phyloP scores from a whole-genome alignment of 2,888 invertebrate genomes.

The Nomada ferruginata region DNA sequence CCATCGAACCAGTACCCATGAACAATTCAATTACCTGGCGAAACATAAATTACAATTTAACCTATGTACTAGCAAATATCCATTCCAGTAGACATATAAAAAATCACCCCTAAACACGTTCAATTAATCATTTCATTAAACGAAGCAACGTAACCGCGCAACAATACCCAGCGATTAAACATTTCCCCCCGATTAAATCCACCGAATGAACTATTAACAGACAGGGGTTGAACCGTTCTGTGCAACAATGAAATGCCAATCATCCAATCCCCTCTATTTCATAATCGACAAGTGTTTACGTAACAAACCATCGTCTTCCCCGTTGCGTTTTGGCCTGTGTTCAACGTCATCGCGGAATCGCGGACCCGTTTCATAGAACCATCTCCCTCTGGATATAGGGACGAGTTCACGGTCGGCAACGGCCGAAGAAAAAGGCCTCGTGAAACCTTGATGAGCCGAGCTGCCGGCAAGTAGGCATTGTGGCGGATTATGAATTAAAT shows the following conservation, averaged over 20 bases:
- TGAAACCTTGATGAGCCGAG: conserved; percentile 74
- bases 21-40: neutral
- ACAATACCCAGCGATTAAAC: neutral
- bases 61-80: neutral
- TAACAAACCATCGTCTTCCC: conserved; percentile 28
- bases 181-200: neutral
- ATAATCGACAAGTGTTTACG: conserved; percentile 46
- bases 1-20: neutral
- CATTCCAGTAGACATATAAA: neutral
- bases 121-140: neutral
- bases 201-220: conserved; percentile 20
- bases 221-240: neutral
- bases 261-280: conserved; percentile 16
- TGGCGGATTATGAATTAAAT: conserved; percentile 79
- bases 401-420: conserved; percentile 45
- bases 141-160: neutral
- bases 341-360: conserved; percentile 31
- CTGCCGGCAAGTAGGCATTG: conserved; percentile 69
- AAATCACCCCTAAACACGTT: neutral
- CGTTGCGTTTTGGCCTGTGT: conserved; percentile 23
- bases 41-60: neutral
- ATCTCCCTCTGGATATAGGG: conserved; percentile 29
- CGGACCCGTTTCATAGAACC: conserved; percentile 45
- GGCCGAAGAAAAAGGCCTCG: conserved; percentile 62
- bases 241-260: conserved; percentile 45